A percentile compares a stretch with the other conserved stretches of the same genome.
Conservation (phyloP, 1,140 invertebrate species). For the Drosophila triauraria region DNA sequence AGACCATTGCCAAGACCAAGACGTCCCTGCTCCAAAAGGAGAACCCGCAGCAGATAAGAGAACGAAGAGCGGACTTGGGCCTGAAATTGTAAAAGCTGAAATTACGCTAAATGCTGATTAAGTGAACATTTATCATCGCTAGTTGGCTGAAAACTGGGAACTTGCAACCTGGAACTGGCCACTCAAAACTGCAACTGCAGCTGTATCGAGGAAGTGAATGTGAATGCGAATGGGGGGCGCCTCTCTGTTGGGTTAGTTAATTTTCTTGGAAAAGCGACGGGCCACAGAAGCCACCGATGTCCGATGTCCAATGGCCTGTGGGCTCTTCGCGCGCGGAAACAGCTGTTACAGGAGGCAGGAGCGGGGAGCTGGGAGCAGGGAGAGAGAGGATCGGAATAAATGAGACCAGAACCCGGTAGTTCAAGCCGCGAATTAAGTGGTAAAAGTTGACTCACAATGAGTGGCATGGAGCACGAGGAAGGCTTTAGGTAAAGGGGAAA, state of each 20-base stretch:
- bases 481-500: not conserved
- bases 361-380: too few species aligned
- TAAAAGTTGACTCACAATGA: slow-evolving; percentile 41
- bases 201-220: slow-evolving; percentile 66
- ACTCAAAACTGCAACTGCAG: slow-evolving; percentile 34
- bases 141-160: slow-evolving; percentile 48
- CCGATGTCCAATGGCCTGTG: slow-evolving; percentile 9
- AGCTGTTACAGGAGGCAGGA: slow-evolving; percentile 48
- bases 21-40: slow-evolving; percentile 45
- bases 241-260: slow-evolving; percentile 66
- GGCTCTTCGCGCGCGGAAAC: slow-evolving; percentile 47
- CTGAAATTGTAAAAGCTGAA: slow-evolving; percentile 80
- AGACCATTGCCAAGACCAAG: slow-evolving; percentile 4
- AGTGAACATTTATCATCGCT: slow-evolving; percentile 85
- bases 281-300: slow-evolving; percentile 66
- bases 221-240: slow-evolving; percentile 49
- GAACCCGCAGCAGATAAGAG: slow-evolving; percentile 31
- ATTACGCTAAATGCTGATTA: slow-evolving; percentile 85
- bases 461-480: not conserved
- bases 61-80: slow-evolving; percentile 24
- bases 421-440: slow-evolving; percentile 48
- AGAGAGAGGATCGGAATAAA: slow-evolving; percentile 29
- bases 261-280: slow-evolving; percentile 77
- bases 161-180: slow-evolving; percentile 6
- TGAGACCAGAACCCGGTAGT: slow-evolving; percentile 41